A percentile compares a stretch with the other conserved stretches of the same genome.
These are phyloP conservation scores for Emys orbicularis DNA, from an alignment of 2,797 vertebrate genomes.

Conservation along the genomic window DNA sequence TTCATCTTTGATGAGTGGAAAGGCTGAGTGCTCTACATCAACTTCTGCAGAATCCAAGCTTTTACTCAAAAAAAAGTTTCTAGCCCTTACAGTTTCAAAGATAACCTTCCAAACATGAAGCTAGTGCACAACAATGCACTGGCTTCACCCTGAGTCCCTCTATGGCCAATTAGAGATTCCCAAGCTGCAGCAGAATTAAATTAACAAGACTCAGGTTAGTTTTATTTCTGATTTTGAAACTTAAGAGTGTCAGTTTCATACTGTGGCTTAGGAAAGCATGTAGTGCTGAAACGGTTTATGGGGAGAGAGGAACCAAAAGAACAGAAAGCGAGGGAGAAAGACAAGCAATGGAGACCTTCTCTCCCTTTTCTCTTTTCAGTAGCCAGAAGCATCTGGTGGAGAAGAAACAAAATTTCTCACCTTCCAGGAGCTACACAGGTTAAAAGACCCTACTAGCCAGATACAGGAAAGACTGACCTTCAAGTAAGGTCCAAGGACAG, in stretches of 20 bases:
- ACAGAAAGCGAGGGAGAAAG: background rate
- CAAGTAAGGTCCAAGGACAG: background rate
- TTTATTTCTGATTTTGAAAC: background rate
- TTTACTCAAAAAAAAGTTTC: background rate
- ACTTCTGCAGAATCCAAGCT: background rate
- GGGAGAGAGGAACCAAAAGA: background rate
- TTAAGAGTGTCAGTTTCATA: background rate
- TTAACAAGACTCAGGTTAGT: background rate
- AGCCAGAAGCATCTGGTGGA: background rate
- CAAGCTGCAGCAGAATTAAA: background rate
- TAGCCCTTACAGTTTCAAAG: background rate
- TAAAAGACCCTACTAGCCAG: background rate
- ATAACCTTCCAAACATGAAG: background rate
- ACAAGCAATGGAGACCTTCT: background rate
- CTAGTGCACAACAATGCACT: background rate
- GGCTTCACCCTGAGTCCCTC: background rate
- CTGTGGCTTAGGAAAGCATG: rapidly evolving
- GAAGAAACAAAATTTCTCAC: background rate
- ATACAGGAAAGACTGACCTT: background rate
- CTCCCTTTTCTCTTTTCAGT: background rate
- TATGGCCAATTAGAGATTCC: background rate
- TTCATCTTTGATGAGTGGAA: background rate
- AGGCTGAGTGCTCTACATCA: background rate
- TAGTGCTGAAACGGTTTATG: background rate
- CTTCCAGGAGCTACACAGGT: background rate